Base-by-base conservation (phyloP, 53 echinoderm and acorn worm species). In the Temnopleurus reevesii region DNA sequence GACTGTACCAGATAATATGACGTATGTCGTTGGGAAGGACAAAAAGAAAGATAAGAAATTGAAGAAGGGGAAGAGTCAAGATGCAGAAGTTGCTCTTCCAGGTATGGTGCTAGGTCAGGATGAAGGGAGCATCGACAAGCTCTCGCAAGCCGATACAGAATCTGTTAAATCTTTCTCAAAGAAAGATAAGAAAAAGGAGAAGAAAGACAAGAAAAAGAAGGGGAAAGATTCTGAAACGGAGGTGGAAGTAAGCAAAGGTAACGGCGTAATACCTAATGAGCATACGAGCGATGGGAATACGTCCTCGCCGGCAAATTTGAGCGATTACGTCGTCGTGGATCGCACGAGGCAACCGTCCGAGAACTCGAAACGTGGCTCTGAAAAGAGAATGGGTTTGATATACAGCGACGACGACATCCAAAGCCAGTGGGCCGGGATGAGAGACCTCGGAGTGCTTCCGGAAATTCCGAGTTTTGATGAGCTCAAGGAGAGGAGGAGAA, bases 121-220 rank as follows among this genome's bases (percentile, higher is more conserved):
- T 18, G 86, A 83, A 55, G 58, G n/a, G 12, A 43, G 83, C 8
- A 15, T 36, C 19, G 60, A 59, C 18, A 51, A 64, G 8, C 12
- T 12, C 10, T 65, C 66, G 2, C 65, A 87, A 30, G 88, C 46
- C 10, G 88, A 87, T 34, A 34, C 88, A 51, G 88, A 47, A 66
- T 87, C 66, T 1, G 45, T 85, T 2, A 65, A 51, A 18, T 55
- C 53, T 5, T 49, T 51, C 31, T 87, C 66, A 46, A 87, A 65
- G 66, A 87, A 87, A 65, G 88, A 87, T 21, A 87, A 87, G 88
- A 87, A 87, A 34, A 90, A 89, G 89, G 89, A 91, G 55, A 91
- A 93, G 55, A 83, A 83, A 8, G 89, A 89, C 12, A 89, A 89
- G 59, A 89, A 92, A 55, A 92, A 92, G 90, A 94, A 92, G 58